Base-by-base conservation (phyloP, 1,140 invertebrate species). In the Sinella curviseta region DNA sequence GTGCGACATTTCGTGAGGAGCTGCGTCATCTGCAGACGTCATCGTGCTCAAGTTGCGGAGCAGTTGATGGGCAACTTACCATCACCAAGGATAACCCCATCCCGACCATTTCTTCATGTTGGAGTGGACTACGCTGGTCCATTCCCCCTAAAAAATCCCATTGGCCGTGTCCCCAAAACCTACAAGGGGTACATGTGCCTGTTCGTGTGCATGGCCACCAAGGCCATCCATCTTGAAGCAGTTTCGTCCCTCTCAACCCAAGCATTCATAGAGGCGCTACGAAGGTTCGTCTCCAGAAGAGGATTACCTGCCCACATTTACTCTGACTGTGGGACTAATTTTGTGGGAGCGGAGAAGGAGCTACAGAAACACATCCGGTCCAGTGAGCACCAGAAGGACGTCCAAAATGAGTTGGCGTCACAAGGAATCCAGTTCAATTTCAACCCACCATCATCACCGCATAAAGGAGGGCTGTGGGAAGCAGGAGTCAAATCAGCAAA, bases 271-370 rank as follows among this genome's bases (percentile, higher is more conserved):
- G 20, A 78, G 36, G 80, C 78, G 24, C 75, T 85, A 1, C 74
- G 77, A 60, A 30, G 83, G 30, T 85, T 85, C 74, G 79, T 85
- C n/a, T 78, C 81, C 4, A 35, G 82, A 60, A 36, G 84, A 74
- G 82, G 83, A n/a, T 17, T 67, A 4, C 54, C 79, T 67, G 73
- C 24, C 12, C 48, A 70, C 1, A 48, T 85, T 39, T 79, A 65
- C 70, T 82, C 81, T 0, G 84, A 85, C 73, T 85, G 86, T 70
- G 84, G 78, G 0, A 81, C 74, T 54, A 79, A 74, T 14, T 84
- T 85, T 31, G 70, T 74, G 31, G 55, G 39, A n/a, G n/a, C n/a
- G n/a, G n/a, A n/a, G n/a, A n/a, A n/a, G n/a, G n/a, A n/a, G n/a
- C n/a, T n/a, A n/a, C 39, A 48, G 17, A 4, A 48, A 48, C 17